Percentiles rank a stretch among this genome's conserved stretches.
Conservation (phyloP, 2,113 vertebrate genomes). For the Nansenia antarctica region DNA sequence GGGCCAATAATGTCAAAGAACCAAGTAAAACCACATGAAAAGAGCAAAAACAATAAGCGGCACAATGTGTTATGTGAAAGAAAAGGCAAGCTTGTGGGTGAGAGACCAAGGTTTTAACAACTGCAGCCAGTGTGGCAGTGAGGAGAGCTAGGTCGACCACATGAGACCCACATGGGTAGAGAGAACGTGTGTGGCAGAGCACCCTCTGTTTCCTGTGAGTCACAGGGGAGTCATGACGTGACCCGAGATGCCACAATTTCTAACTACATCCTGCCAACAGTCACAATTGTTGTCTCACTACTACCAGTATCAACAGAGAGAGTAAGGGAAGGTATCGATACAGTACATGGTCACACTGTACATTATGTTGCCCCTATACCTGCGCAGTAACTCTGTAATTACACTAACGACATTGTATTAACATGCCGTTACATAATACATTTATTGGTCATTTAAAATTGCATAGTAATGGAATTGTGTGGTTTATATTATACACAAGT, state of each 20-base stretch:
- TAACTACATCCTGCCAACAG: constrained; percentile 32
- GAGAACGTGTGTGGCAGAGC: background rate
- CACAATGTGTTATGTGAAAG: background rate
- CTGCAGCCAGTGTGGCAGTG: background rate
- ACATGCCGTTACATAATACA: no score
- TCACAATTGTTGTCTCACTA: no score
- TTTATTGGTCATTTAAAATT: no score
- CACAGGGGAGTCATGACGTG: constrained; percentile 24
- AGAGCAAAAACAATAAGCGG: background rate
- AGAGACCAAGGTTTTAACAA: background rate
- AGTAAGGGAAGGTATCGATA: no score
- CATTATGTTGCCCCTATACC: no score
- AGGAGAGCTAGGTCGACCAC: background rate
- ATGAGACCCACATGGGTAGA: background rate
- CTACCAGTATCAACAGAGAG: no score
- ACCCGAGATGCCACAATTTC: constrained; percentile 20
- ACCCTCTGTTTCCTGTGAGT: constrained; percentile 31
- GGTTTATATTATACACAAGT: no score
- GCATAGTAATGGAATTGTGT: no score
- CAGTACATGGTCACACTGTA: no score
- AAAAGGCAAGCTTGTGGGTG: background rate
- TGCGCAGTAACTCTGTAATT: no score
- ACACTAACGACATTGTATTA: no score
- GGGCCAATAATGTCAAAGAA: no score
- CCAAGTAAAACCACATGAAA: background rate